Evolutionary conservation across 1,140 invertebrate genomes (phyloP).

Genomic region (Nasonia longicornis): DNA sequence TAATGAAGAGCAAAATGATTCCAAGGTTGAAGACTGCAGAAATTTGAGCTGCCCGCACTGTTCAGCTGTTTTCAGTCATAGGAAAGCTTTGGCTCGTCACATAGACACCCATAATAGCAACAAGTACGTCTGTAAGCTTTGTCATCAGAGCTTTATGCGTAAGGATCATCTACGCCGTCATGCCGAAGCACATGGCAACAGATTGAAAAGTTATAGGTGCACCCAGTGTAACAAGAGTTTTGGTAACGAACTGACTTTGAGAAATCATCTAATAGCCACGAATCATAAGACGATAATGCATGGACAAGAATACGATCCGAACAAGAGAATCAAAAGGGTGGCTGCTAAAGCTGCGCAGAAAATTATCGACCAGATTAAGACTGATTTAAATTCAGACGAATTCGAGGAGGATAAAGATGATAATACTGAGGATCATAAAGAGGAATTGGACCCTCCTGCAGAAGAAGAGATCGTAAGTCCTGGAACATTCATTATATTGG

Average conservation of each 20-base stretch:
- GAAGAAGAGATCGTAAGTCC: background rate
- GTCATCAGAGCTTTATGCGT: conserved; percentile 55
- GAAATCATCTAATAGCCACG: conserved; percentile 66
- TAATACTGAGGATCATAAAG: conserved; percentile 36
- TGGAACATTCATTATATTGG: background rate
- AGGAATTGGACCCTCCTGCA: conserved; percentile 17
- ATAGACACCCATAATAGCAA: conserved; percentile 52
- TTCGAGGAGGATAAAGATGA: conserved; percentile 52
- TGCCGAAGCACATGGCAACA: conserved; percentile 56
- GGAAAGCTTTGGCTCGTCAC: conserved; percentile 57
- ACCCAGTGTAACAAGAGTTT: conserved; percentile 64
- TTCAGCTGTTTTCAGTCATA: conserved; percentile 51
- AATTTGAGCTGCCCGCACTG: conserved; percentile 59
- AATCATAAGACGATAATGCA: conserved; percentile 63
- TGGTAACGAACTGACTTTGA: conserved; percentile 63
- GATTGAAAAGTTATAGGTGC: conserved; percentile 58
- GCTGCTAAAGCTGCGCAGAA: conserved; percentile 66
- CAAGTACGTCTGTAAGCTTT: conserved; percentile 60
- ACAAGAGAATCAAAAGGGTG: conserved; percentile 64
- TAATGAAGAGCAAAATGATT: background rate
- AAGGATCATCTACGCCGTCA: conserved; percentile 61
- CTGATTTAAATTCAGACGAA: conserved; percentile 60
- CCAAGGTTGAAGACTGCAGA: background rate
- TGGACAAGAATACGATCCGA: conserved; percentile 65
- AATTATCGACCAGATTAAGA: conserved; percentile 67